These are phyloP conservation scores for Sebastes vulpes DNA, from an alignment of 2,797 vertebrate species.

Conservation along the genomic window DNA sequence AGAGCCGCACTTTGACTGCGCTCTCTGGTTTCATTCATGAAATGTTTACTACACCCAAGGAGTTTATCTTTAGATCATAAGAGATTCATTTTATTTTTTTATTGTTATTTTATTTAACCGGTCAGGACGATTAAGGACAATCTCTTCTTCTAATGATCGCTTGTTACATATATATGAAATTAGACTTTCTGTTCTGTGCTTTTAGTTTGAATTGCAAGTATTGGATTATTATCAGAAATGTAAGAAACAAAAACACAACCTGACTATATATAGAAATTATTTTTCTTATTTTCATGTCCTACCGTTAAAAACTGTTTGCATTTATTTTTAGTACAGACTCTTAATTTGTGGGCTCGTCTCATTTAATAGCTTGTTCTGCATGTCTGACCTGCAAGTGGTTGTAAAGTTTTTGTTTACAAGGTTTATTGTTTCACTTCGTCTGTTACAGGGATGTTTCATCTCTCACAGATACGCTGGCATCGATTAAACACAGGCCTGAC, in stretches of 20 bases:
- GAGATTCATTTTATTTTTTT: conserved; percentile 82
- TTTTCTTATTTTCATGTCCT: conserved; percentile 84
- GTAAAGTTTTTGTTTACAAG: conserved; percentile 74
- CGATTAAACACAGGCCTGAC: conserved; percentile 49
- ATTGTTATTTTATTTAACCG: conserved; percentile 74
- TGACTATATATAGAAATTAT: conserved; percentile 71
- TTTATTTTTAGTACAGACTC: conserved; percentile 64
- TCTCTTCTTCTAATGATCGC: conserved; percentile 40
- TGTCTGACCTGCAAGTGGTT: conserved; percentile 89
- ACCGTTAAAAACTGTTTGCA: conserved; percentile 82
- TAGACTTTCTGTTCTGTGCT: conserved; percentile 59
- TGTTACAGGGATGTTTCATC: conserved; percentile 53
- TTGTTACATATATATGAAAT: conserved; percentile 53
- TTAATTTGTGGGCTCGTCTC: conserved; percentile 75
- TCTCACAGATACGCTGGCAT: conserved; percentile 48
- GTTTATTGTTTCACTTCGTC: conserved; percentile 59
- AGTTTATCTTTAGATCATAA: conserved; percentile 73
- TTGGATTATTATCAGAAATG: conserved; percentile 71
- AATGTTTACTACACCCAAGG: conserved; percentile 63
- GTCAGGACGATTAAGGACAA: conserved; percentile 46
- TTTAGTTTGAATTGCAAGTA: conserved; percentile 59
- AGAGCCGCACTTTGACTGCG: conserved; percentile 83
- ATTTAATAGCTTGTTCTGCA: conserved; percentile 86
- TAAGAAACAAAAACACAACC: conserved; percentile 37
- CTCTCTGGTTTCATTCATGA: conserved; percentile 63